These are phyloP conservation scores for Mylabris phalerata DNA, from an alignment of 1,140 invertebrate species.

Conservation along the genomic window DNA sequence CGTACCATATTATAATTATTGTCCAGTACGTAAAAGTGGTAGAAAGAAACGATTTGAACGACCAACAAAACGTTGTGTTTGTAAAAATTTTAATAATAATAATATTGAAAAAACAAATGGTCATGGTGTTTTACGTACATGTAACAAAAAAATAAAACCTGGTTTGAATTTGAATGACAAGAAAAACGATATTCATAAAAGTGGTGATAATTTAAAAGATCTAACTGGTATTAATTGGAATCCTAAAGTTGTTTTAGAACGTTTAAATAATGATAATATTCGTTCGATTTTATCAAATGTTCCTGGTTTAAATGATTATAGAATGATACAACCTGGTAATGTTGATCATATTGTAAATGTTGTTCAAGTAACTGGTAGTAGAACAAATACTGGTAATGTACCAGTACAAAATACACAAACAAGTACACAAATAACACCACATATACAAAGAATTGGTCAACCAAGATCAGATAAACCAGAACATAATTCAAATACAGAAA, in stretches of 20 bases:
- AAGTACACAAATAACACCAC: slow-evolving; percentile 41
- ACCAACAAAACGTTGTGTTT: too few relatives aligned
- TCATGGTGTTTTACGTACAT: too few relatives aligned
- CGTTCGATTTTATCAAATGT: slow-evolving; percentile 43
- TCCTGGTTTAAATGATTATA: slow-evolving; percentile 48
- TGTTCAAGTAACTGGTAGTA: slow-evolving; percentile 47
- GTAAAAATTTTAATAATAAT: too few relatives aligned
- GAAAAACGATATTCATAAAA: too few relatives aligned
- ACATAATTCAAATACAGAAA: slow-evolving; percentile 28
- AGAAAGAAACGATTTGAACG: too few relatives aligned
- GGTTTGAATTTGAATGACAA: too few relatives aligned
- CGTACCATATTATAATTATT: neutral
- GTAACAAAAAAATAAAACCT: too few relatives aligned
- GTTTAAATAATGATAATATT: slow-evolving; percentile 19
- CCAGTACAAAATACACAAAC: slow-evolving; percentile 35
- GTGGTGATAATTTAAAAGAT: neutral
- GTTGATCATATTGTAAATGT: slow-evolving; percentile 52
- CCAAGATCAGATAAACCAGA: slow-evolving; percentile 36
- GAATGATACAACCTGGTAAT: slow-evolving; percentile 49
- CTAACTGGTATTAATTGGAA: slow-evolving; percentile 9
- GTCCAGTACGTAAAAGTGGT: too few relatives aligned
- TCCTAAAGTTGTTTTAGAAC: slow-evolving; percentile 30
- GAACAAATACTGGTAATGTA: slow-evolving; percentile 22
- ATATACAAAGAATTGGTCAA: slow-evolving; percentile 44
- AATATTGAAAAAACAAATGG: too few relatives aligned